Evolutionary conservation across 2,888 invertebrate species (phyloP), one percentile per base, ranked within the genome.

Genomic region (Cephalotes varians): DNA sequence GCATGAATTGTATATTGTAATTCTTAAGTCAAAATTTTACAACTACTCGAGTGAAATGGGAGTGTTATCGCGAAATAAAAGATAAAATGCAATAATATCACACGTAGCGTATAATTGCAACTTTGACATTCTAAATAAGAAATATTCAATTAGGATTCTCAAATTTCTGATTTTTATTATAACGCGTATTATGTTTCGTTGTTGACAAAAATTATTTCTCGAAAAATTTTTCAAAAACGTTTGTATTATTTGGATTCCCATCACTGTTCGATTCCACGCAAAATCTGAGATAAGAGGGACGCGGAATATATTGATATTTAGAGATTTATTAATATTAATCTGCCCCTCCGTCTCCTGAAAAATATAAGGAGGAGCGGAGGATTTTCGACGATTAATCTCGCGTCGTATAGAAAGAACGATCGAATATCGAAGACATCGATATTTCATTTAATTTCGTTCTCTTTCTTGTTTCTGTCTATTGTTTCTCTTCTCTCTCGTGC

Each of bases 171-270:
- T 40, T 37, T 25, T 28, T 12, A 31, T 7, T 40, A 37, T 4
- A 34, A 49, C 15, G n/a, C 31, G 37, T 25, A 4, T n/a, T 44
- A 34, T 9, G 10, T 44, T 47, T 58, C 0, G n/a, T 31, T 10
- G 62, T 7, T 37, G 18, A 60, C 7, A 51, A 76, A 34, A 49
- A n/a, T n/a, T n/a, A n/a, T 12, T 62, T 37, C 31, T 64, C 40
- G 12, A 15, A 25, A 25, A n/a, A n/a, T n/a, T n/a, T n/a, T n/a
- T n/a, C n/a, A n/a, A n/a, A 65, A 64, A 40, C 21, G 1, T 34
- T 58, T 15, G 28, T 54, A 21, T 34, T 2, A 6, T 47, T 76
- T 69, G 67, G 54, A 77, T 58, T 77, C 69, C 34, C 77, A 77
- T 69, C 67, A 31, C 56, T 44, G 69, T 12, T 34, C 21, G 31